Percentiles rank a stretch among this genome's conserved stretches.
phyloP scores from a whole-genome alignment of 2,113 vertebrate species.

The Catharus fuscescens region DNA sequence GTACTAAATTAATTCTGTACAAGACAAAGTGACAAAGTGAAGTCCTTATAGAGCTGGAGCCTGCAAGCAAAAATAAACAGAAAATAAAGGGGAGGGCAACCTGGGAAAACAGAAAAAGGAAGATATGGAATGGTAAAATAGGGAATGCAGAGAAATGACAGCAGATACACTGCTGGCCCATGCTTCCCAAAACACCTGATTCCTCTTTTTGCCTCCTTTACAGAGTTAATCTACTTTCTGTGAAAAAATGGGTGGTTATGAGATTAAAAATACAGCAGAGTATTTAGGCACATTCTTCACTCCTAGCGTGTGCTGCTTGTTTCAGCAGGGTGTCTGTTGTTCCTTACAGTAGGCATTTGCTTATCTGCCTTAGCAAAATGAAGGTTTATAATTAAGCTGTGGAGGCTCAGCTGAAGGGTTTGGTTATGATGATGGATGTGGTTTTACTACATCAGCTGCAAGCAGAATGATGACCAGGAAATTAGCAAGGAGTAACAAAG shows the following conservation, averaged over 20 bases:
- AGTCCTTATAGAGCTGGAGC: not conserved
- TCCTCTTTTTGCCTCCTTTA: not conserved
- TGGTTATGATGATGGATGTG: not conserved
- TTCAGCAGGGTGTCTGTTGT: not conserved
- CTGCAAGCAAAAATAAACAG: not conserved
- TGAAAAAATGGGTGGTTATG: not conserved
- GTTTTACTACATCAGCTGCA: not conserved
- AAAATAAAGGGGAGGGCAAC: not conserved
- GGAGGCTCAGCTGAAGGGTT: not conserved
- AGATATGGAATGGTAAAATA: not conserved
- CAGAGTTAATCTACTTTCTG: not conserved
- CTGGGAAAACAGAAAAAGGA: not conserved
- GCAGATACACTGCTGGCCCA: not conserved
- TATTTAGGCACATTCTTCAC: not conserved
- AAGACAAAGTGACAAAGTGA: not conserved
- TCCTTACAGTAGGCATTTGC: not conserved
- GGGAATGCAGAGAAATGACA: not conserved
- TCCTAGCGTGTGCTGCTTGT: not conserved
- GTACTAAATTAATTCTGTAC: not conserved
- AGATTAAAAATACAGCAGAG: not conserved
- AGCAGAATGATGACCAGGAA: not conserved
- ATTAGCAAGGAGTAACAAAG: not conserved
- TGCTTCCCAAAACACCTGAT: not conserved
- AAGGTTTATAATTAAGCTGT: not conserved
- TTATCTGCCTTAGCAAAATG: not conserved